Evolutionary conservation across 2,113 vertebrate species (phyloP).

Genomic region (Ploceus nigricollis): DNA sequence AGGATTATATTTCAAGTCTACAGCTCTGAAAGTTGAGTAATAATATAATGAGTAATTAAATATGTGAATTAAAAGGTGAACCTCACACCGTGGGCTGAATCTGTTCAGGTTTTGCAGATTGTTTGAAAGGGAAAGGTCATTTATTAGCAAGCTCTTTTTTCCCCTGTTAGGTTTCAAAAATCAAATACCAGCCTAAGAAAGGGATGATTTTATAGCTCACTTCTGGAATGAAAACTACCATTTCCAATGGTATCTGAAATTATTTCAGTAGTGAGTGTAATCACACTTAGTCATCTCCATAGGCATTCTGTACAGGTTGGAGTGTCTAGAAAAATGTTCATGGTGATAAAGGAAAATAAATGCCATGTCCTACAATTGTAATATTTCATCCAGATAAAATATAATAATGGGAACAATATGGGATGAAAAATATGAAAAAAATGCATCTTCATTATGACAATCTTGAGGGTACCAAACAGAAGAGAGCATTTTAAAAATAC

Average conservation of each 20-base stretch:
- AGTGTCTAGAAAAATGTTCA: not conserved
- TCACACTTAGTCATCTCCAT: not conserved
- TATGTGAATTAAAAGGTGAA: conserved; percentile 11
- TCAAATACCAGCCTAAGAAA: not conserved
- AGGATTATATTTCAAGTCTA: not conserved
- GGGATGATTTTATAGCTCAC: not conserved
- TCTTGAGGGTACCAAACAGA: not conserved
- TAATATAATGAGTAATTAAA: conserved; percentile 11
- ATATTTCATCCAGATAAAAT: not conserved
- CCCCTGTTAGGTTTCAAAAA: not conserved
- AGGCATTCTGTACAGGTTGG: not conserved
- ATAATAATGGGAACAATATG: not conserved
- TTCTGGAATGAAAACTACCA: not conserved
- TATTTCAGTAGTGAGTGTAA: not conserved
- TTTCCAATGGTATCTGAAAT: not conserved
- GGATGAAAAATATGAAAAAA: not conserved
- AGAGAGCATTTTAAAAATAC: not conserved
- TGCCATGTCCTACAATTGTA: not conserved
- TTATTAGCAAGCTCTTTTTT: not conserved
- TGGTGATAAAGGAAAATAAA: not conserved
- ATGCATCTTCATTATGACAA: not conserved
- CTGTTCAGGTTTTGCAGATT: not conserved
- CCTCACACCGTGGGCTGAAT: not conserved
- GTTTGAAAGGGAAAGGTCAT: not conserved
- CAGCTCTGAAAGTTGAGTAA: not conserved